Conservation (phyloP, 2,888 invertebrate genomes). For the Melinaea menophilus region DNA sequence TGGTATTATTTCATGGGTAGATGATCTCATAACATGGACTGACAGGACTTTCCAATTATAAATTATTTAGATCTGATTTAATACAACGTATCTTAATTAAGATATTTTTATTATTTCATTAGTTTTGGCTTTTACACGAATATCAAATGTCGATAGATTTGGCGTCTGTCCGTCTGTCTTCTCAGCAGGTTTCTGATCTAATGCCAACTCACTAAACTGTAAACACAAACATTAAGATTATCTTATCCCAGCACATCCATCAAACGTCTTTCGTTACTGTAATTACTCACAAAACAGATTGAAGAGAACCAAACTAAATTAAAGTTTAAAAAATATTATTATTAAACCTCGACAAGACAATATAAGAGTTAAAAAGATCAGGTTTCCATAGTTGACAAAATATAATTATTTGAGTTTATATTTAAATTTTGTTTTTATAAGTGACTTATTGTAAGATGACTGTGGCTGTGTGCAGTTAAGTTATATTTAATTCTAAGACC, state of each 20-base stretch:
- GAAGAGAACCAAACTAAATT: slow-evolving; percentile 22
- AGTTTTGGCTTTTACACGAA: background rate
- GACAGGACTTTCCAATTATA: too few species aligned
- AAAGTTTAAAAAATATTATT: slow-evolving; percentile 5
- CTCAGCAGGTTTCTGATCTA: slow-evolving; percentile 28
- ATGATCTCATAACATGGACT: too few species aligned
- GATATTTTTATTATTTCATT: background rate
- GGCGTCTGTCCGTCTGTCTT: slow-evolving; percentile 34
- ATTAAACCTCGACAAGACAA: too few species aligned
- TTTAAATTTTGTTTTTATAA: too few species aligned
- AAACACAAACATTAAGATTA: slow-evolving; percentile 33
- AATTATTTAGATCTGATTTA: background rate
- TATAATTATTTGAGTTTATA: too few species aligned
- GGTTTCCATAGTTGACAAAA: too few species aligned
- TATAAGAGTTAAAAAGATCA: too few species aligned
- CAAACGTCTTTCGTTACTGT: slow-evolving; percentile 17
- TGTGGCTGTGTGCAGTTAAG: background rate
- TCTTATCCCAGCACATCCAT: slow-evolving; percentile 20
- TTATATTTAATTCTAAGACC: background rate
- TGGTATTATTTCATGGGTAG: too few species aligned
- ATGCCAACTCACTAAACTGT: slow-evolving; percentile 31
- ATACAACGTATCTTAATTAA: background rate
- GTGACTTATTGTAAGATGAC: too few species aligned
- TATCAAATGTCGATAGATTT: slow-evolving; percentile 21
- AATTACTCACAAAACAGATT: slow-evolving; percentile 17